Conservation (phyloP, 2,888 invertebrate genomes). For the Hofmannophila pseudospretella region DNA sequence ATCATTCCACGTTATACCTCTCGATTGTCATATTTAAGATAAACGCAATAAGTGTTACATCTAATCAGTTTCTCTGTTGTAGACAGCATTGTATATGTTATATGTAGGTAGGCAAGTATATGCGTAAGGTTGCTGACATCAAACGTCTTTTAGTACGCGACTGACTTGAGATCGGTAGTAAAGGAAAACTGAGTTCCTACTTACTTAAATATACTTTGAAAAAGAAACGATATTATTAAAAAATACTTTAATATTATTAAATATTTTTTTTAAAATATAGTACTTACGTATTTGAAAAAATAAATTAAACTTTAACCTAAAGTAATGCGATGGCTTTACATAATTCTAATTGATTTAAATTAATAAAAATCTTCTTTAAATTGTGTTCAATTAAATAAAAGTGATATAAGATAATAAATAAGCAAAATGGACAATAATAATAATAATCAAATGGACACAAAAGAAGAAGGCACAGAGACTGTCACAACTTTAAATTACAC, state of each 20-base stretch:
- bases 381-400: too few relatives aligned
- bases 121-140: too few relatives aligned
- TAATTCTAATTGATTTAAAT: too few relatives aligned
- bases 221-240: background rate
- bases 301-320: too few relatives aligned
- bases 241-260: background rate
- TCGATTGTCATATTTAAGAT: background rate
- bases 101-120: background rate
- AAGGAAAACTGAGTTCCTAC: too few relatives aligned
- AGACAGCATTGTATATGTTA: background rate
- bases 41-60: constrained; percentile 7
- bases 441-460: background rate
- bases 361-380: too few relatives aligned
- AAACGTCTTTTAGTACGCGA: background rate
- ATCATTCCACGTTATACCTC: too few relatives aligned
- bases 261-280: background rate
- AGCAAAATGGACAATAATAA: too few relatives aligned
- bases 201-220: too few relatives aligned
- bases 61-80: constrained; percentile 8
- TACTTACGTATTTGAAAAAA: too few relatives aligned
- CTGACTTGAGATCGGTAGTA: background rate
- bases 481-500: constrained; percentile 16
- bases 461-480: constrained; percentile 5
- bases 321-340: too few relatives aligned
- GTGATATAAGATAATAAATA: too few relatives aligned